A percentile compares a stretch with the other conserved stretches of the same genome.
Evolutionary conservation across 2,113 vertebrate species (phyloP).

Genomic region (Orcinus orca): DNA sequence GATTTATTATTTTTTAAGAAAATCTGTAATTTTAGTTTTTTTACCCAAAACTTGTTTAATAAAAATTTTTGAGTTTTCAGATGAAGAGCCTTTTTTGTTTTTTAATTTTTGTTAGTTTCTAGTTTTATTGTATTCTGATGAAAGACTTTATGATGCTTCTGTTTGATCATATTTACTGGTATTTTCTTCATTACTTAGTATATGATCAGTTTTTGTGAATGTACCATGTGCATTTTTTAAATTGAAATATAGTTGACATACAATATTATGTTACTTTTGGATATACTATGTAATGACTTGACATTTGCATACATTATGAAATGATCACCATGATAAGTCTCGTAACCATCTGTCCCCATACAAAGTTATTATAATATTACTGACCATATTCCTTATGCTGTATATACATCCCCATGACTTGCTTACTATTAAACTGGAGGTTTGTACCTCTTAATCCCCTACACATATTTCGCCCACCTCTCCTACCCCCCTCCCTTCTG

Average conservation of each 20-base stretch:
- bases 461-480: background rate
- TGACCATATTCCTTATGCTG: background rate
- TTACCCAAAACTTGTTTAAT: background rate
- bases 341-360: background rate
- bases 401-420: background rate
- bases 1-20: background rate
- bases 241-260: background rate
- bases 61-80: background rate
- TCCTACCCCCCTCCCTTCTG: background rate
- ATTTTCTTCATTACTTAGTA: background rate
- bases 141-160: background rate
- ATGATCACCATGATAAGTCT: background rate
- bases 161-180: background rate
- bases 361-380: background rate
- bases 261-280: background rate
- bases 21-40: conserved; percentile 4
- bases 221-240: background rate
- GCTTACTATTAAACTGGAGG: background rate
- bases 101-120: background rate
- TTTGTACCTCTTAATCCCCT: background rate
- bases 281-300: background rate
- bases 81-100: background rate
- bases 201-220: background rate
- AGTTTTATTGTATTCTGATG: background rate
- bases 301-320: background rate